Evolutionary conservation across 2,113 vertebrate species (phyloP).

Genomic region (Etheostoma spectabile): DNA sequence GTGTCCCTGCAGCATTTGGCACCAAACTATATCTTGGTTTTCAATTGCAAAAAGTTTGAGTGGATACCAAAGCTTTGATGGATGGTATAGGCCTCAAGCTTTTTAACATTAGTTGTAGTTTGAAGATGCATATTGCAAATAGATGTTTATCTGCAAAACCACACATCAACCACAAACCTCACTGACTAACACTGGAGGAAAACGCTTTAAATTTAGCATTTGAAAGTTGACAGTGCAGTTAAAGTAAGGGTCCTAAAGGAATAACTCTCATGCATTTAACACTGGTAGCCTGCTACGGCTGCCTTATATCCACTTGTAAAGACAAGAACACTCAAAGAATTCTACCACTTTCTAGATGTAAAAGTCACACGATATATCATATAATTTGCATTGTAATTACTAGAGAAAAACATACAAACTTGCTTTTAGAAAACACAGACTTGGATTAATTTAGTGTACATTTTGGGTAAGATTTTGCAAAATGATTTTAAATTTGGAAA

Average conservation of each 20-base stretch:
- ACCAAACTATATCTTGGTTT: slow-evolving; percentile 6
- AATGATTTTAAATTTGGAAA: no score
- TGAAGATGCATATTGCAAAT: background rate
- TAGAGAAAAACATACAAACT: background rate
- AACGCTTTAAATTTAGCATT: background rate
- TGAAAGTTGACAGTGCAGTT: background rate
- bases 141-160: background rate
- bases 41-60: background rate
- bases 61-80: slow-evolving; percentile 5
- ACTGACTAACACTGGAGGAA: background rate
- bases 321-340: background rate
- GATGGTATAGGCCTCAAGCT: background rate
- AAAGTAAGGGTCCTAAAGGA: background rate
- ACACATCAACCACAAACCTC: background rate
- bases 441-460: background rate
- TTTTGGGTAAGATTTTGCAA: background rate
- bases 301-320: background rate
- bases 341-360: background rate
- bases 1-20: slow-evolving; percentile 13
- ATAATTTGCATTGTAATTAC: background rate
- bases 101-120: background rate
- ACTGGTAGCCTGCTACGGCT: background rate
- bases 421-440: background rate
- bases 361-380: background rate
- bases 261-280: background rate